Evolutionary conservation across 92 coral and sea anemone genomes (phyloP).

Genomic region (Epizoanthus rinbou): DNA sequence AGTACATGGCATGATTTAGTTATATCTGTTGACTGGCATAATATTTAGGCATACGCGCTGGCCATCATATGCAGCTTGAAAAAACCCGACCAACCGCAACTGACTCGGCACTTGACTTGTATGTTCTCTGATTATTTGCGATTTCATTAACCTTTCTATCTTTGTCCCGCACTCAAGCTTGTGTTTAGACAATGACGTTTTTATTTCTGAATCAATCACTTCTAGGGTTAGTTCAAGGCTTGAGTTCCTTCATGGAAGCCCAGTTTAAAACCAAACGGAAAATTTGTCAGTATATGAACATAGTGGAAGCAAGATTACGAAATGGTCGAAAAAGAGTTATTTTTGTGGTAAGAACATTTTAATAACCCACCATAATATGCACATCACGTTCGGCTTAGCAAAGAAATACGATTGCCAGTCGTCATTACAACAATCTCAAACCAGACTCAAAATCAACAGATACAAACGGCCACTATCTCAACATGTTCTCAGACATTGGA

Average conservation of each 20-base stretch:
- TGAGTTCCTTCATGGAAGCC: background rate
- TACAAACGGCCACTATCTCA: background rate
- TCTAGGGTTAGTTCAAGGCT: background rate
- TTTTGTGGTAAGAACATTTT: background rate
- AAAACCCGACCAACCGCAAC: background rate
- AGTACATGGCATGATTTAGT: no score
- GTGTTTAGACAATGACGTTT: slow-evolving; percentile 5
- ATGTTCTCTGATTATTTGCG: no score
- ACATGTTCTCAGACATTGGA: slow-evolving; percentile 12
- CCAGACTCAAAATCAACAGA: slow-evolving; percentile 13
- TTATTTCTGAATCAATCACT: background rate
- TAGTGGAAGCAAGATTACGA: background rate
- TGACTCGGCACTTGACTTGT: background rate
- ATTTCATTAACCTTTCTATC: background rate
- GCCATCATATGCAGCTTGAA: background rate
- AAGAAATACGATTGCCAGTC: background rate
- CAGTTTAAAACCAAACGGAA: background rate
- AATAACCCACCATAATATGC: background rate
- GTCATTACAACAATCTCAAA: slow-evolving; percentile 5
- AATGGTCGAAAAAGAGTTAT: background rate
- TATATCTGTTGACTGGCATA: no score
- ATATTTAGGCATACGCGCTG: no score
- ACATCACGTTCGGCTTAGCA: slow-evolving; percentile 9
- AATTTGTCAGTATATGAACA: background rate
- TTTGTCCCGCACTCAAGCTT: background rate